Percentiles rank a stretch among this genome's conserved stretches.
phyloP scores from a whole-genome alignment of 2,888 invertebrate species.

The Chloroclystis v-ata region DNA sequence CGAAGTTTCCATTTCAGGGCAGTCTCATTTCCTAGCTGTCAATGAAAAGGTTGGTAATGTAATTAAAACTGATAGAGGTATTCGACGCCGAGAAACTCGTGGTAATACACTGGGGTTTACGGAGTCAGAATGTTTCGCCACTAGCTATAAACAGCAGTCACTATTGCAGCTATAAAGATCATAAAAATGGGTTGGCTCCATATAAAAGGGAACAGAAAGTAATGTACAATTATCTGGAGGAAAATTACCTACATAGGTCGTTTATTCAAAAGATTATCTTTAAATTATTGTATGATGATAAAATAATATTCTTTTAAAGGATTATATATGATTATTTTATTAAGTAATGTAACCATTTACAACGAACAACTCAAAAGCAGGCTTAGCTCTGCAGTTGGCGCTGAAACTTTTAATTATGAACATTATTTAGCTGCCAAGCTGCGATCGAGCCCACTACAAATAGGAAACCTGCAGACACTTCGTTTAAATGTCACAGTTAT shows the following conservation, averaged over 20 bases:
- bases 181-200: background rate
- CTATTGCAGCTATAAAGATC: slow-evolving; percentile 9
- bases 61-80: slow-evolving; percentile 10
- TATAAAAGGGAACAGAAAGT: background rate
- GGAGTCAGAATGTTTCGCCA: background rate
- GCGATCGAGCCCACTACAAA: slow-evolving; percentile 13
- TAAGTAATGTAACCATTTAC: background rate
- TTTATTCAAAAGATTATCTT: too few species aligned
- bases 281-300: too few species aligned
- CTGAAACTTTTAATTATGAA: slow-evolving; percentile 17
- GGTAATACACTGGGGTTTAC: background rate
- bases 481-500: slow-evolving; percentile 15
- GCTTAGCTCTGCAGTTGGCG: background rate
- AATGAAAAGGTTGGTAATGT: slow-evolving; percentile 13
- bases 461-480: slow-evolving; percentile 15
- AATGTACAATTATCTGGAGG: background rate
- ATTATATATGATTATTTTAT: too few species aligned
- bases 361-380: background rate
- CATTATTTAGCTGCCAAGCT: slow-evolving; percentile 11
- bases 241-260: background rate
- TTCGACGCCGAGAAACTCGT: background rate
- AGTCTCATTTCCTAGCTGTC: slow-evolving; percentile 14
- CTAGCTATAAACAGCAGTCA: slow-evolving; percentile 8
- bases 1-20: slow-evolving; percentile 6
- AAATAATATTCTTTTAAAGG: too few species aligned